phyloP scores from a whole-genome alignment of 1,140 invertebrate genomes.

The Micrasema longulum region DNA sequence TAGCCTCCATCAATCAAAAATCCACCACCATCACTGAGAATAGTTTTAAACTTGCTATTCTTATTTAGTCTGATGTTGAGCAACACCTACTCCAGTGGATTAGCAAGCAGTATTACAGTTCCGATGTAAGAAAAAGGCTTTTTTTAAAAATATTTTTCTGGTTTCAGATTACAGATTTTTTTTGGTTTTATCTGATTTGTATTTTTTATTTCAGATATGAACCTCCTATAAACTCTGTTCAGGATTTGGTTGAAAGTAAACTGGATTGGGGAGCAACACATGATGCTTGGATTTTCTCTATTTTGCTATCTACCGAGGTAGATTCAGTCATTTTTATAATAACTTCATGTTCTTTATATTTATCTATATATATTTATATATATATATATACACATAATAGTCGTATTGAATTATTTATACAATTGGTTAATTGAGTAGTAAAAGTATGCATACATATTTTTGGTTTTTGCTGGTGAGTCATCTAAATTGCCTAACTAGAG shows the following conservation, averaged over 20 bases:
- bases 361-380: too few relatives aligned
- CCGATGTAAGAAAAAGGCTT: slow-evolving; percentile 65
- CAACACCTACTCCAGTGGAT: slow-evolving; percentile 68
- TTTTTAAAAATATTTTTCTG: too few relatives aligned
- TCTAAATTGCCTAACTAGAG: too few relatives aligned
- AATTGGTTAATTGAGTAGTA: too few relatives aligned
- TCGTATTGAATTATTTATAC: too few relatives aligned
- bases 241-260: slow-evolving; percentile 66
- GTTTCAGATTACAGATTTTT: too few relatives aligned
- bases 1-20: slow-evolving; percentile 54
- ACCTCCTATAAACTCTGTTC: slow-evolving; percentile 65
- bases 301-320: slow-evolving; percentile 64
- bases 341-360: too few relatives aligned
- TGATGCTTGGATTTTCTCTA: slow-evolving; percentile 70
- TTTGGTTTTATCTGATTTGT: too few relatives aligned
- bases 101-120: slow-evolving; percentile 69
- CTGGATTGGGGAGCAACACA: slow-evolving; percentile 70
- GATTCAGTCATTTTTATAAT: too few relatives aligned
- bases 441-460: too few relatives aligned
- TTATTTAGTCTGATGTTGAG: slow-evolving; percentile 65
- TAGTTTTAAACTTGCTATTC: slow-evolving; percentile 62
- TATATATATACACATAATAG: too few relatives aligned
- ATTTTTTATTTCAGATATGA: slow-evolving; percentile 57
- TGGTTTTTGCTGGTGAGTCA: too few relatives aligned
- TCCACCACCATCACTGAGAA: slow-evolving; percentile 54